Conservation (phyloP, 2,888 invertebrate species). For the Tetheella fluctuosa region DNA sequence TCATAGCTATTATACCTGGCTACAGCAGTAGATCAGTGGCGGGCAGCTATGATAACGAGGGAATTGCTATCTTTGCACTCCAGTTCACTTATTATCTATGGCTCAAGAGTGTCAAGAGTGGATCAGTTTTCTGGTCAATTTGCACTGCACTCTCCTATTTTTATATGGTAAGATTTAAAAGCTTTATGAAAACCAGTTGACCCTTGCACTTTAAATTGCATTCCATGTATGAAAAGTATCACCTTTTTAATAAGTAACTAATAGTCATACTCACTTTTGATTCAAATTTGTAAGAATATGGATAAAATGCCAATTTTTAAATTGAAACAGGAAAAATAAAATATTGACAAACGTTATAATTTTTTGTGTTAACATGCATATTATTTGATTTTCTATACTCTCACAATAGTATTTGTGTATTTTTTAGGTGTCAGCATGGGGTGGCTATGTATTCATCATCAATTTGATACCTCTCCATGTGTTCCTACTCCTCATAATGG, state of each 20-base stretch:
- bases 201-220: too few species aligned
- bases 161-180: slow-evolving; percentile 93
- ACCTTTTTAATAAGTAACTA: too few species aligned
- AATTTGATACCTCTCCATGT: slow-evolving; percentile 99
- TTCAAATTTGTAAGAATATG: too few species aligned
- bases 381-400: too few species aligned
- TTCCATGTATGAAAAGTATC: not conserved
- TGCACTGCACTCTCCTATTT: slow-evolving; percentile 98
- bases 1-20: slow-evolving; percentile 99
- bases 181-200: too few species aligned
- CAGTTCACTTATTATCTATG: slow-evolving; percentile 99
- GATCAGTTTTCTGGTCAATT: slow-evolving; percentile 98
- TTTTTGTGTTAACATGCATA: too few species aligned
- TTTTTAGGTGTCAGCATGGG: slow-evolving; percentile 97
- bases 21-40: slow-evolving; percentile 99
- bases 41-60: slow-evolving; percentile 99
- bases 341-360: too few species aligned
- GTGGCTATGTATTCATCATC: slow-evolving; percentile 99
- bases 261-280: too few species aligned
- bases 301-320: too few species aligned
- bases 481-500: slow-evolving; percentile 97
- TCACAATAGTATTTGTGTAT: too few species aligned
- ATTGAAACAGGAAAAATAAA: too few species aligned
- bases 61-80: slow-evolving; percentile 99
- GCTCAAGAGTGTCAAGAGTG: slow-evolving; percentile 99